Evolutionary conservation across 2,797 vertebrate species (phyloP).

Genomic region (Apogon talboti): DNA sequence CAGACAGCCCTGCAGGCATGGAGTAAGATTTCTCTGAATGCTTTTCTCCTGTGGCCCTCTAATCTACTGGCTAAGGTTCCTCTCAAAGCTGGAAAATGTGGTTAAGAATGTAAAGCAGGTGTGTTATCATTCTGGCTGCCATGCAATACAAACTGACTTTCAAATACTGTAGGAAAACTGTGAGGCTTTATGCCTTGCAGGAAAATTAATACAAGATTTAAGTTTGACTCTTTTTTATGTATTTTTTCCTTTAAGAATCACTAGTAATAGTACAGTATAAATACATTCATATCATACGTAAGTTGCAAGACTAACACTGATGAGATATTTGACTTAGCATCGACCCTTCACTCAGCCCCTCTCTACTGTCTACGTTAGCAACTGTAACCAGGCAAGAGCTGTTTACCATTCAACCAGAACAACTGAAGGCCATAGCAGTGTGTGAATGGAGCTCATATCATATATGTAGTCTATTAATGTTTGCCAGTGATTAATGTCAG

Average conservation of each 20-base stretch:
- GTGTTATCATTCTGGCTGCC: conserved; percentile 13
- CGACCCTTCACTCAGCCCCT: no score
- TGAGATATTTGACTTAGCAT: no score
- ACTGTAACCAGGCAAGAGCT: no score
- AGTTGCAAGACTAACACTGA: no score
- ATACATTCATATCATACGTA: no score
- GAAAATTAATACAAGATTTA: no score
- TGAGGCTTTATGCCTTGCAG: not conserved
- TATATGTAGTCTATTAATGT: no score
- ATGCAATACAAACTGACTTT: conserved; percentile 2
- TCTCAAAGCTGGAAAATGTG: conserved; percentile 28
- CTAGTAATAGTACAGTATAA: not conserved
- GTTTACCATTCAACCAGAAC: no score
- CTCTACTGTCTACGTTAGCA: no score
- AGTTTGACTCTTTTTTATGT: conserved; percentile 1
- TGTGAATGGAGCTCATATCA: no score
- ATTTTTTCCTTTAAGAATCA: not conserved
- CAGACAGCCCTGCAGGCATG: conserved; percentile 12
- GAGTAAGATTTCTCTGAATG: conserved; percentile 24
- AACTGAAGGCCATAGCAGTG: no score
- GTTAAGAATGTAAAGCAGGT: conserved; percentile 28
- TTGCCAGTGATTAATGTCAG: no score
- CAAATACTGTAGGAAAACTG: not conserved
- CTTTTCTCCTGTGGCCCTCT: conserved; percentile 11
- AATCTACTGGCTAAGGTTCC: not conserved